Conservation (phyloP, 2,888 invertebrate genomes). For the Lepidonotus clava region DNA sequence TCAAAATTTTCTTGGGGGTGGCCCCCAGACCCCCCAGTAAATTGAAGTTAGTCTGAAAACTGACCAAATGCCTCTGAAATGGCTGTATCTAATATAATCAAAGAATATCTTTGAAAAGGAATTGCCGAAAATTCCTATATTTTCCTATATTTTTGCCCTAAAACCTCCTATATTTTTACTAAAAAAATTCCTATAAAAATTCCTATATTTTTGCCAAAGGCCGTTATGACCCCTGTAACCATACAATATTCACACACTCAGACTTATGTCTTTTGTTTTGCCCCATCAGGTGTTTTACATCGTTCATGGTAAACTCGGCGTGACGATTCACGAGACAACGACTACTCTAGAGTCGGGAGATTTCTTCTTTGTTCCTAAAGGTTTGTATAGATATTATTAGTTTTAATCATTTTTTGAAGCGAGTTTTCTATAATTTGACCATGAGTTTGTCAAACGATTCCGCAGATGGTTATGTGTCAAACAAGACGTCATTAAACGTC, state of each 20-base stretch:
- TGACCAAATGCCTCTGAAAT: no score
- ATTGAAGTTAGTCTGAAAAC: no score
- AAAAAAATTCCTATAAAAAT: not conserved
- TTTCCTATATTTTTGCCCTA: not conserved
- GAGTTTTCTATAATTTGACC: not conserved
- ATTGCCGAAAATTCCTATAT: not conserved
- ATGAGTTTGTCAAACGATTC: no score
- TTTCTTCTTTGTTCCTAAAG: conserved; percentile 74
- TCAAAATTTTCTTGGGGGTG: no score
- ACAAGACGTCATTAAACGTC: no score
- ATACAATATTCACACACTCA: not conserved
- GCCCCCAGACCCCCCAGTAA: no score
- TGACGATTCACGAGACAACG: conserved; percentile 73
- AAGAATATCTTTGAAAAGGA: not conserved
- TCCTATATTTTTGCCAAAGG: not conserved
- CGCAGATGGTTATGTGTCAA: no score
- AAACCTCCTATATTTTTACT: not conserved
- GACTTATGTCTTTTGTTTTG: not conserved
- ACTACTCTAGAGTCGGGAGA: conserved; percentile 71
- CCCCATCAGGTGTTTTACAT: conserved; percentile 70
- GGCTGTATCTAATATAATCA: no score
- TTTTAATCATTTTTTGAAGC: not conserved
- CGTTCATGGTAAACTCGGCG: conserved; percentile 71
- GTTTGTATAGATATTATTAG: no score
- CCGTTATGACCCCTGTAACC: not conserved